A percentile compares a stretch with the other conserved stretches of the same genome.
Evolutionary conservation across 2,888 invertebrate species (phyloP).

Genomic region (Euplagia quadripunctaria): DNA sequence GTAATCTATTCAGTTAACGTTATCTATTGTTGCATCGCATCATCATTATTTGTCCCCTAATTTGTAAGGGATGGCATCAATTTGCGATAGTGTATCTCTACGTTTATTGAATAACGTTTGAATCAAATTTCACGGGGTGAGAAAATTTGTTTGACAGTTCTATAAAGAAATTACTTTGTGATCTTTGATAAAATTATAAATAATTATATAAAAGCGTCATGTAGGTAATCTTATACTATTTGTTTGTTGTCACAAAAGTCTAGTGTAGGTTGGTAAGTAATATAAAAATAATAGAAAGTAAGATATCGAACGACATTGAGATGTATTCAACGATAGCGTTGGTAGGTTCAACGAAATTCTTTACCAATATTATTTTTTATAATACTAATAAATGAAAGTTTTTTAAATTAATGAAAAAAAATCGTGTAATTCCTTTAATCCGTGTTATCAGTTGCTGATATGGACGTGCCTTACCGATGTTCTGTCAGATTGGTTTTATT

Average conservation of each 20-base stretch:
- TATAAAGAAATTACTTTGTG: background rate
- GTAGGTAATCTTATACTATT: background rate
- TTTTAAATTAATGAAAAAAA: too few relatives aligned
- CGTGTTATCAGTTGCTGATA: too few relatives aligned
- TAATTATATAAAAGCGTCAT: background rate
- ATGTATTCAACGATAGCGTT: too few relatives aligned
- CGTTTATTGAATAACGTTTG: slow-evolving; percentile 33
- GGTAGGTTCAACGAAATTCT: too few relatives aligned
- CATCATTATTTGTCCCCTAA: slow-evolving; percentile 31
- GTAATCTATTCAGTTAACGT: slow-evolving; percentile 49
- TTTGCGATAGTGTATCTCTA: slow-evolving; percentile 44
- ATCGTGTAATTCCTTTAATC: too few relatives aligned
- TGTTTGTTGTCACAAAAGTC: background rate
- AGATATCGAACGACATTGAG: too few relatives aligned
- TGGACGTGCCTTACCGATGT: too few relatives aligned
- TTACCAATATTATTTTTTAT: too few relatives aligned
- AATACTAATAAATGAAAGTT: too few relatives aligned
- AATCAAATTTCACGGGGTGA: slow-evolving; percentile 1
- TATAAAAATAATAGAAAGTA: too few relatives aligned
- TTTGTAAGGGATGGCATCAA: slow-evolving; percentile 50
- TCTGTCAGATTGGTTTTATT: background rate
- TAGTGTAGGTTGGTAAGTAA: too few relatives aligned
- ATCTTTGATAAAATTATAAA: background rate
- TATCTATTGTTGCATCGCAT: slow-evolving; percentile 44
- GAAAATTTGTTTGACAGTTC: background rate